Percentiles rank a stretch among this genome's conserved stretches.
Evolutionary conservation across 2,888 invertebrate species (phyloP).

Genomic region (Drosophila lacicola): DNA sequence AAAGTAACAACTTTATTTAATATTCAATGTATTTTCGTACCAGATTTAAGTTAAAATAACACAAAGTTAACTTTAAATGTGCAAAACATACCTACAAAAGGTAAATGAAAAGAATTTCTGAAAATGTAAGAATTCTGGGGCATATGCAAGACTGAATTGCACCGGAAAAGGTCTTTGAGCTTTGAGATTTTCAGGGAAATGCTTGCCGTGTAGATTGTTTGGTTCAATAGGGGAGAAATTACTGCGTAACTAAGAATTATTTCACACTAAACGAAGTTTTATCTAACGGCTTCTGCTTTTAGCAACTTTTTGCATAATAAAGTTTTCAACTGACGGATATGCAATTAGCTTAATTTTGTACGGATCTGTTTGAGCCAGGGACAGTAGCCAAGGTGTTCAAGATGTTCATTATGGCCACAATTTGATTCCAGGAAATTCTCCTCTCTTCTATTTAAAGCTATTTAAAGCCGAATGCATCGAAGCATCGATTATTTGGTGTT

Average conservation of each 20-base stretch:
- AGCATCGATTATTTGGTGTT: conserved; percentile 16
- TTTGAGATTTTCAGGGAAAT: no score
- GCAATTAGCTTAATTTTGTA: conserved; percentile 16
- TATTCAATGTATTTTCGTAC: no score
- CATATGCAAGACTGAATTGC: no score
- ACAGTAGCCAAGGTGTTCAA: no score
- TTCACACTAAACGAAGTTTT: neutral
- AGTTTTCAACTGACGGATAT: neutral
- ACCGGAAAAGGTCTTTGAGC: no score
- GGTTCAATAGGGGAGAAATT: neutral
- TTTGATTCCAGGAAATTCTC: neutral
- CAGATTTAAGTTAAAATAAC: no score
- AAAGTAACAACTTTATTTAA: no score
- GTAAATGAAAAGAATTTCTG: no score
- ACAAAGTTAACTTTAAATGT: no score
- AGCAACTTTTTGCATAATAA: conserved; percentile 1
- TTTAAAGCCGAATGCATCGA: neutral
- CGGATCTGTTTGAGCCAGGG: neutral
- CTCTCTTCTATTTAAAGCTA: neutral
- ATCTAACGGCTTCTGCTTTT: neutral
- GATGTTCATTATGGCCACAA: neutral
- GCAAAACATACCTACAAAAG: no score
- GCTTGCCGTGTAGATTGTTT: no score
- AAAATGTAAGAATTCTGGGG: no score
- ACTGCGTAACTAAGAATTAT: neutral